Evolutionary conservation across 2,113 vertebrate genomes (phyloP).

Genomic region (Mus pahari): DNA sequence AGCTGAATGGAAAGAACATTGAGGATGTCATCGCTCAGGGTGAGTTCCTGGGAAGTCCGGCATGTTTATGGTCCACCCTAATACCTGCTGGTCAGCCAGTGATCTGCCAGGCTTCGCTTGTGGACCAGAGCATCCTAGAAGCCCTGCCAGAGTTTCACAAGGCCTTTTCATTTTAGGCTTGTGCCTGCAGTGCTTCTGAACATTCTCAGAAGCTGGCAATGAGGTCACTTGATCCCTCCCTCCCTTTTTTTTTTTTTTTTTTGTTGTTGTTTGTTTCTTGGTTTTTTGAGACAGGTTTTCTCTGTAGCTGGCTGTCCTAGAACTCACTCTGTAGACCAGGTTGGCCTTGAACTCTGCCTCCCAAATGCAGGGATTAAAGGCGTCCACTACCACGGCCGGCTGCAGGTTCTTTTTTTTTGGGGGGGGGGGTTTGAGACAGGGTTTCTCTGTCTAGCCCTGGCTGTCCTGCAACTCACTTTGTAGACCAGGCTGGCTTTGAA

Average conservation of each 20-base stretch:
- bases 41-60: constrained; percentile 79
- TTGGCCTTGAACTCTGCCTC: background rate
- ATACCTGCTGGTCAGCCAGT: constrained; percentile 82
- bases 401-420: too few relatives aligned
- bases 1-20: constrained; percentile 95
- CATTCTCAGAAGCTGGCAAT: background rate
- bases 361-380: too few relatives aligned
- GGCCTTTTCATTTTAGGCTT: background rate
- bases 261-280: too few relatives aligned
- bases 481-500: background rate
- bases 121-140: constrained; percentile 86
- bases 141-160: background rate
- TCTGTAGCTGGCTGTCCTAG: background rate
- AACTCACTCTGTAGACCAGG: background rate
- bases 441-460: background rate
- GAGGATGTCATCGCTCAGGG: constrained; percentile 96
- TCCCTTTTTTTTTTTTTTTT: background rate
- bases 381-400: too few relatives aligned
- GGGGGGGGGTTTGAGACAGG: too few relatives aligned
- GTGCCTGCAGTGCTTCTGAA: background rate
- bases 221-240: accelerated
- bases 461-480: background rate
- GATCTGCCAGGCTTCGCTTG: constrained; percentile 90
- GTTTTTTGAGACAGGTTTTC: background rate
- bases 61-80: constrained; percentile 84